A percentile compares a stretch with the other conserved stretches of the same genome.
phyloP scores from a whole-genome alignment of 2,113 vertebrate species.

The Murina feae region DNA sequence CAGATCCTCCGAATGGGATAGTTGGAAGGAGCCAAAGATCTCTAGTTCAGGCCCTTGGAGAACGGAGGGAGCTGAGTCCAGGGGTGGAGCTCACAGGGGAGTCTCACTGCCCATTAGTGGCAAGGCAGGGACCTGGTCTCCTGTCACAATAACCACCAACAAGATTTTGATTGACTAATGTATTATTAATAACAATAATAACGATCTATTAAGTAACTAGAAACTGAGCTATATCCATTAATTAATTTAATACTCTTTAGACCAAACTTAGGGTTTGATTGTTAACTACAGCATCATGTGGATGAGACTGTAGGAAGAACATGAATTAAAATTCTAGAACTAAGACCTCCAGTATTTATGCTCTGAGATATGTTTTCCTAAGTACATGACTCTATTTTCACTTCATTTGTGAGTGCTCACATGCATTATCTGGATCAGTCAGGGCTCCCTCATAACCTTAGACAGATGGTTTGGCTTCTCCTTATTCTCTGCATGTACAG shows the following conservation, averaged over 20 bases:
- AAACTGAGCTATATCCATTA: neutral
- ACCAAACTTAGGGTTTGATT: neutral
- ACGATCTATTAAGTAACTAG: neutral
- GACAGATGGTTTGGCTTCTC: neutral
- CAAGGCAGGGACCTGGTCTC: neutral
- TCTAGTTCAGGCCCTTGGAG: neutral
- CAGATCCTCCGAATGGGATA: neutral
- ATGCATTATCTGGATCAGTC: too few relatives aligned
- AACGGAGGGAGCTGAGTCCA: neutral
- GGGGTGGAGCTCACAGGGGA: fast-evolving
- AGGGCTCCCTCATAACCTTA: neutral
- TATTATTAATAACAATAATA: neutral
- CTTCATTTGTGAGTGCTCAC: neutral
- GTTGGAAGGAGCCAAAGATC: neutral
- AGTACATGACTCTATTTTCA: neutral
- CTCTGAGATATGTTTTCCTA: neutral
- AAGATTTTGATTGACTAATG: neutral
- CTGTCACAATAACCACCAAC: neutral
- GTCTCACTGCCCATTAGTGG: neutral
- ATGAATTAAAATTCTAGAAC: slow-evolving; percentile 12
- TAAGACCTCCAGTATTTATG: neutral
- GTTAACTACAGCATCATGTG: neutral
- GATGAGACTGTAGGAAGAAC: neutral
- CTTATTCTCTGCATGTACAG: neutral
- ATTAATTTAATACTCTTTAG: neutral